A percentile compares a stretch with the other conserved stretches of the same genome.
Conservation (phyloP, 2,888 invertebrate genomes). For the Linhomoeus sp. region DNA sequence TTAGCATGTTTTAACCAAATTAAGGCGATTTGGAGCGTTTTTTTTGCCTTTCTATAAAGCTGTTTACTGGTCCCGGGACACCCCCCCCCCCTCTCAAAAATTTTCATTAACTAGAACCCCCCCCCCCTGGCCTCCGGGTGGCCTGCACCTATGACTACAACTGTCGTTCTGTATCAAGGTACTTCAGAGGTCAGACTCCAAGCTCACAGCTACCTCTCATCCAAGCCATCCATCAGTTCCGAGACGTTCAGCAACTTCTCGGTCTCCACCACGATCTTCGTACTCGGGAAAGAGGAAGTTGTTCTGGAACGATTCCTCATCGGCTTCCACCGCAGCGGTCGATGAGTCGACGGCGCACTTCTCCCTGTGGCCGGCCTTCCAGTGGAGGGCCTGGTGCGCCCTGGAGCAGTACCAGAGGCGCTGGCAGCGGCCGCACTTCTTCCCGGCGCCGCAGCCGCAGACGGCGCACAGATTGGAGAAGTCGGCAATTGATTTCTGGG, state of each 20-base stretch:
- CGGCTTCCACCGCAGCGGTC: not conserved
- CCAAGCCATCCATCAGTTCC: too few species aligned
- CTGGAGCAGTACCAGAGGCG: slow-evolving; percentile 52
- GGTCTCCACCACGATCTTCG: slow-evolving; percentile 28
- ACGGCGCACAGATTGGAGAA: slow-evolving; percentile 42
- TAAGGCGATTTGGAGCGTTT: too few species aligned
- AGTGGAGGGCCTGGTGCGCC: slow-evolving; percentile 63
- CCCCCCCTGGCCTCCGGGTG: too few species aligned
- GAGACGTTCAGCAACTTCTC: slow-evolving; percentile 10
- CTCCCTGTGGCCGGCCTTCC: slow-evolving; percentile 58
- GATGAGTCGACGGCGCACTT: slow-evolving; percentile 19
- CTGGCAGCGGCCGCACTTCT: slow-evolving; percentile 19
- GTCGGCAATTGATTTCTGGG: not conserved
- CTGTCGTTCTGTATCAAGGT: too few species aligned
- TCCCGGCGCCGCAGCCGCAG: slow-evolving; percentile 55
- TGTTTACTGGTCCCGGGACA: too few species aligned
- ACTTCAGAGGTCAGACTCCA: too few species aligned
- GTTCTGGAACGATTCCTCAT: slow-evolving; percentile 32
- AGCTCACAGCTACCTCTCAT: too few species aligned
- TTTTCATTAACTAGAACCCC: too few species aligned
- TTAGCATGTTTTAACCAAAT: too few species aligned
- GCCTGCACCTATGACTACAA: too few species aligned
- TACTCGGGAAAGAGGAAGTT: slow-evolving; percentile 28
- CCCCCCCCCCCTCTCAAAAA: too few species aligned
- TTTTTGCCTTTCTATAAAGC: too few species aligned